Percentiles rank a stretch among this genome's conserved stretches.
Evolutionary conservation across 64 coral and sea anemone genomes (phyloP).

Genomic region (Porites lutea): DNA sequence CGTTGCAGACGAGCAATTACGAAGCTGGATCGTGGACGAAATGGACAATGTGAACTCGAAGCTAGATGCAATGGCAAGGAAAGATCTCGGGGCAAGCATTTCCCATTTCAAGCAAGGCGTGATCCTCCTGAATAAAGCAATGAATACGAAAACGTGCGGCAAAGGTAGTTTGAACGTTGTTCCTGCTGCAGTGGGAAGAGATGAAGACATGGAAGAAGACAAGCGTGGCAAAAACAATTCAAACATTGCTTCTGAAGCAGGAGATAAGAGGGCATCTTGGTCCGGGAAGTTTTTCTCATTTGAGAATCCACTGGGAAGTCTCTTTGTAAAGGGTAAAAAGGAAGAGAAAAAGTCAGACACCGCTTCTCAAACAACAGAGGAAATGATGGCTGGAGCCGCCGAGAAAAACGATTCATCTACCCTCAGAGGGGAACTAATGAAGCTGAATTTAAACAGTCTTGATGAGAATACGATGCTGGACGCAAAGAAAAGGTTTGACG

Average conservation of each 20-base stretch:
- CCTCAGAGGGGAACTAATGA: not conserved
- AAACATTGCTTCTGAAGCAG: not conserved
- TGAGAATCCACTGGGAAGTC: no score
- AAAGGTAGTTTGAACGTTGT: not conserved
- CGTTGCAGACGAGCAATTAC: slow-evolving; percentile 50
- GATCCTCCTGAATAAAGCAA: not conserved
- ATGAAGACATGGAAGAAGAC: not conserved
- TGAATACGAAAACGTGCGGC: not conserved
- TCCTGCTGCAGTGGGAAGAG: no score
- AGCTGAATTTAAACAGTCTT: not conserved
- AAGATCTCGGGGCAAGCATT: slow-evolving; percentile 43
- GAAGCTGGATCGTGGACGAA: slow-evolving; percentile 42
- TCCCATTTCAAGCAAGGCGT: slow-evolving; percentile 53
- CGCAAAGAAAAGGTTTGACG: slow-evolving; percentile 31
- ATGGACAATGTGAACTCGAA: slow-evolving; percentile 64
- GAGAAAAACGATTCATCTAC: not conserved
- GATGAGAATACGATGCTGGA: not conserved
- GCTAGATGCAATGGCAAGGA: slow-evolving; percentile 36
- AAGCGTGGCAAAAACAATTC: no score
- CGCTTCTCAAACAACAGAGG: no score
- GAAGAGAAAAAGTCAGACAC: no score
- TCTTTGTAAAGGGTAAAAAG: no score
- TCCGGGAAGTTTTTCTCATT: no score
- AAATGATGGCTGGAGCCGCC: no score
- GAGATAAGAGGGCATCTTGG: not conserved